These are phyloP conservation scores for Chloromyia formosa DNA, from an alignment of 2,888 invertebrate species.

Conservation along the genomic window DNA sequence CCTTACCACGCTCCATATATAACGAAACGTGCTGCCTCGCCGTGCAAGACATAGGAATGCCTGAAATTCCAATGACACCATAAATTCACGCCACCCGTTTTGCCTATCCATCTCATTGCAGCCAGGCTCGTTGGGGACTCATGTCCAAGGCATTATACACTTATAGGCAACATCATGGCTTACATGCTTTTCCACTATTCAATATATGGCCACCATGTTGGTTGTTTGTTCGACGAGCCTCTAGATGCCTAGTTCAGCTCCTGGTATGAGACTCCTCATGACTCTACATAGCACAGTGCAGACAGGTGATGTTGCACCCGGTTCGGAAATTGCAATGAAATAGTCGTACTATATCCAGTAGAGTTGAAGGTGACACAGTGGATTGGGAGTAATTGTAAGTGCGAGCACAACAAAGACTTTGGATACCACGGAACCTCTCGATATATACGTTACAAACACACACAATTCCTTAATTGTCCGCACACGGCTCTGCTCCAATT, in stretches of 20 bases:
- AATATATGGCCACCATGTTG: not conserved
- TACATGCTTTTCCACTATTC: conserved; percentile 23
- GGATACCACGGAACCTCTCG: too few relatives aligned
- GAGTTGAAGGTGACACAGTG: too few relatives aligned
- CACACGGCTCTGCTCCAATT: too few relatives aligned
- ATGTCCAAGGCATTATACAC: not conserved
- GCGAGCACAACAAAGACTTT: too few relatives aligned
- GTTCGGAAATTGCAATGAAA: not conserved
- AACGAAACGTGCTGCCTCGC: too few relatives aligned
- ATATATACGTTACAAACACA: too few relatives aligned
- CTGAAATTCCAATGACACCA: conserved; percentile 32
- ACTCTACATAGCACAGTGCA: not conserved
- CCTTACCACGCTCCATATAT: not conserved
- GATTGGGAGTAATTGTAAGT: too few relatives aligned
- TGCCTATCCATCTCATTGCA: conserved; percentile 2
- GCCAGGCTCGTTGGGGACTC: not conserved
- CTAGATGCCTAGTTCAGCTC: conserved; percentile 15
- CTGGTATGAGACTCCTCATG: conserved; percentile 11
- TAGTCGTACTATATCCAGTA: too few relatives aligned
- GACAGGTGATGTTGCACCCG: conserved; percentile 30
- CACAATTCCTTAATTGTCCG: too few relatives aligned
- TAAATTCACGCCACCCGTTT: conserved; percentile 36
- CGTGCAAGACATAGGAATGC: not conserved
- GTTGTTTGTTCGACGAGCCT: too few relatives aligned
- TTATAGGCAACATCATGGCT: not conserved